phyloP scores from a whole-genome alignment of 2,797 vertebrate species.

The Chiroxiphia lanceolata region DNA sequence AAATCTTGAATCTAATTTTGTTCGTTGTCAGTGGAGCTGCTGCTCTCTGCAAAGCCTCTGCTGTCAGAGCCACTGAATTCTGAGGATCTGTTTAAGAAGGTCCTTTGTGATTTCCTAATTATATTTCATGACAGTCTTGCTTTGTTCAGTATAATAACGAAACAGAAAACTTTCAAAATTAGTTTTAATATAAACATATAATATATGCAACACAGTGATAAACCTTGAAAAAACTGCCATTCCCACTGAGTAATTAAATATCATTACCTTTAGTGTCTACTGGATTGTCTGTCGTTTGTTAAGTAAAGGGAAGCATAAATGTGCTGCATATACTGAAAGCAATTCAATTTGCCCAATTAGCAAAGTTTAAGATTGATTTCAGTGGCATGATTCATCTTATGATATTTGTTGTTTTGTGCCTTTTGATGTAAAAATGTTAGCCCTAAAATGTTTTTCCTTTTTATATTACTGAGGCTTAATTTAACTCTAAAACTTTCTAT shows the following conservation, averaged over 20 bases:
- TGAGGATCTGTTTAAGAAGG: constrained; percentile 12
- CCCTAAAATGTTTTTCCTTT: neutral
- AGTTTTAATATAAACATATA: constrained; percentile 34
- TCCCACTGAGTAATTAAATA: constrained; percentile 30
- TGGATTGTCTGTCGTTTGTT: neutral
- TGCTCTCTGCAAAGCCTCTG: neutral
- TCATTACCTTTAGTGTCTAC: neutral
- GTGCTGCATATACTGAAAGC: neutral
- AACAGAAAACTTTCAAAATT: constrained; percentile 22
- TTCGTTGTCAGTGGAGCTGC: neutral
- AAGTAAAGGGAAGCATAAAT: neutral
- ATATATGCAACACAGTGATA: neutral
- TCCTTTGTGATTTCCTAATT: constrained; percentile 42
- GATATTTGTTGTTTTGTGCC: neutral
- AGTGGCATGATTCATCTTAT: neutral
- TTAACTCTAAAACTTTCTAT: neutral
- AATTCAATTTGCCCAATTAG: constrained; percentile 3
- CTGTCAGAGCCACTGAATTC: constrained; percentile 17
- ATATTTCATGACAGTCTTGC: constrained; percentile 7
- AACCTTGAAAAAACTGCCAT: neutral
- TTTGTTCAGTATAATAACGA: constrained; percentile 20
- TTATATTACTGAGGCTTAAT: neutral
- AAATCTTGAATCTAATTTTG: constrained; percentile 8
- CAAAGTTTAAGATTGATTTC: neutral
- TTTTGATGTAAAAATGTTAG: neutral